These are phyloP conservation scores for Brachionus rotundiformis DNA, from an alignment of 1,140 invertebrate species.

Conservation along the genomic window DNA sequence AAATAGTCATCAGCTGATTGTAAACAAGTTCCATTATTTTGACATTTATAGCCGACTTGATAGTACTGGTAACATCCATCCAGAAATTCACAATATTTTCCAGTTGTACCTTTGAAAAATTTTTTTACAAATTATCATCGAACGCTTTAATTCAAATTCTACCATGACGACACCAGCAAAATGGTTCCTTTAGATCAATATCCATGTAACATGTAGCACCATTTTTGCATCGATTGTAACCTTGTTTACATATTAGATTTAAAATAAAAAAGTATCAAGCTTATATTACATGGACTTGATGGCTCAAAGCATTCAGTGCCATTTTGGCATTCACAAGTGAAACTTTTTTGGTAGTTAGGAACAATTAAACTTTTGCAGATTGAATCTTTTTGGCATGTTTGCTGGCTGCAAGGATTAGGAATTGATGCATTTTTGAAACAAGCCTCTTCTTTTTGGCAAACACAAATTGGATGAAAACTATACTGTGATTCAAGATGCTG, in stretches of 20 bases:
- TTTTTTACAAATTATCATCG: no score
- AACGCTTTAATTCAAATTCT: no score
- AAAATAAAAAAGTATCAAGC: no score
- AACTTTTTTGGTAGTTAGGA: neutral
- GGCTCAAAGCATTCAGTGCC: neutral
- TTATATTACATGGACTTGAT: neutral
- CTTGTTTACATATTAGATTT: no score
- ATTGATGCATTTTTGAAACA: neutral
- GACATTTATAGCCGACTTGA: neutral
- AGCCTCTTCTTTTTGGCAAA: neutral
- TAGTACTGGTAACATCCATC: no score
- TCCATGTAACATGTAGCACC: no score
- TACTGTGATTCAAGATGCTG: neutral
- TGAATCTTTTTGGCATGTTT: neutral
- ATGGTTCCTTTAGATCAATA: no score
- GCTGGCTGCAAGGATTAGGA: neutral
- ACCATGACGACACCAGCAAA: no score
- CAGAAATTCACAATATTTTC: no score
- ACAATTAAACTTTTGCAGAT: neutral
- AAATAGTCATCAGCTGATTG: constrained; percentile 2
- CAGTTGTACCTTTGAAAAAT: no score
- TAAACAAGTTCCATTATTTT: neutral
- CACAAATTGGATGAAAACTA: neutral
- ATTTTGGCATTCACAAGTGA: neutral
- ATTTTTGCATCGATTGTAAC: no score